A percentile compares a stretch with the other conserved stretches of the same genome.
These are phyloP conservation scores for Tinamus guttatus DNA, from an alignment of 2,113 vertebrate species.

Conservation along the genomic window DNA sequence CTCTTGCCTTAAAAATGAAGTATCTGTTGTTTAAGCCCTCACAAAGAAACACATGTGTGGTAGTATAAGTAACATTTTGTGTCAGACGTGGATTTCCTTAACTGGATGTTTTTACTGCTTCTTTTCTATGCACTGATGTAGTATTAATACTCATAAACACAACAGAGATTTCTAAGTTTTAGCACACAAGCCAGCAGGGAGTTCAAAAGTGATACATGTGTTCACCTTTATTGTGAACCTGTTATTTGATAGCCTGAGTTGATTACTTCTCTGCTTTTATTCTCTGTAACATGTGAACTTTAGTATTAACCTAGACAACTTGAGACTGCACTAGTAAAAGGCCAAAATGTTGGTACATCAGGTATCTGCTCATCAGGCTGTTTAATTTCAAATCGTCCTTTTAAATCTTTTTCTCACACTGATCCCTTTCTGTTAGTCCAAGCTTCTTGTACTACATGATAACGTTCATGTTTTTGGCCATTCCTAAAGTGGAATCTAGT, in stretches of 20 bases:
- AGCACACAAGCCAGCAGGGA: neutral
- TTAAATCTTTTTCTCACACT: neutral
- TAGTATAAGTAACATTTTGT: neutral
- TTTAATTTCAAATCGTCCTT: neutral
- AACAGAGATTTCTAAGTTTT: slow-evolving; percentile 25
- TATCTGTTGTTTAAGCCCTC: neutral
- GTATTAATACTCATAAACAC: neutral
- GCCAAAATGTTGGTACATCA: neutral
- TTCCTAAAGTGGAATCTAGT: neutral
- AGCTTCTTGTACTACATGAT: neutral
- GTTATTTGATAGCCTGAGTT: neutral
- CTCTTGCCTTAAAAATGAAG: neutral
- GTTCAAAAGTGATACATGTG: neutral
- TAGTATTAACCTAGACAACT: slow-evolving; percentile 22
- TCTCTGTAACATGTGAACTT: slow-evolving; percentile 2
- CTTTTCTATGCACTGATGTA: neutral
- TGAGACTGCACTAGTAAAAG: neutral
- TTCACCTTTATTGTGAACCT: neutral
- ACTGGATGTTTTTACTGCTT: neutral
- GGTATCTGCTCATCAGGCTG: neutral
- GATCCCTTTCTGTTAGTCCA: neutral
- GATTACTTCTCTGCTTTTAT: slow-evolving; percentile 22
- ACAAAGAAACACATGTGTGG: neutral
- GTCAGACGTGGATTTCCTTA: neutral
- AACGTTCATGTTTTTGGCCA: slow-evolving; percentile 1